A percentile compares a stretch with the other conserved stretches of the same genome.
These are phyloP conservation scores for Leptinotarsa lineolata DNA, from an alignment of 1,140 invertebrate genomes.

Conservation along the genomic window DNA sequence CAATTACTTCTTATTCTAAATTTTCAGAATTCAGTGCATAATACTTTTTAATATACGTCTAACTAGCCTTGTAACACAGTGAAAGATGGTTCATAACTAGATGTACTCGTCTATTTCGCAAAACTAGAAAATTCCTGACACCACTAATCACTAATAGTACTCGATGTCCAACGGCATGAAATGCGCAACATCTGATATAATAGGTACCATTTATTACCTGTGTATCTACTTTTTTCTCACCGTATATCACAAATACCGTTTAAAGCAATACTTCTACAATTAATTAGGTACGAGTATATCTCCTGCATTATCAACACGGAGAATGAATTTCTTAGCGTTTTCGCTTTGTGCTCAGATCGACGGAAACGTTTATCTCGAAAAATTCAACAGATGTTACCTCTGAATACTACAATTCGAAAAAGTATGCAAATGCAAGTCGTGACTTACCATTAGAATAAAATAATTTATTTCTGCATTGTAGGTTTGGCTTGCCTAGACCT, in stretches of 20 bases:
- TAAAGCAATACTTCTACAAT: constrained; percentile 6
- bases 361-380: constrained; percentile 3
- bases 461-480: constrained; percentile 9
- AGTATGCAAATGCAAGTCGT: constrained; percentile 6
- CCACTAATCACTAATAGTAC: no score
- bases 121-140: no score
- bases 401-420: background rate
- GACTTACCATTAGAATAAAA: background rate
- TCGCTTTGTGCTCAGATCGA: background rate
- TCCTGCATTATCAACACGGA: background rate
- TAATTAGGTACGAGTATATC: constrained; percentile 3
- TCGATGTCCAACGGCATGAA: background rate
- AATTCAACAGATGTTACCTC: background rate
- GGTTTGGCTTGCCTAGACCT: background rate
- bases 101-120: no score
- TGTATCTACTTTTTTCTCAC: background rate
- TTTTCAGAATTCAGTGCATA: no score
- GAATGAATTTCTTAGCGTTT: background rate
- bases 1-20: no score
- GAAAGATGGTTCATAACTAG: no score
- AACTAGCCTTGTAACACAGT: no score
- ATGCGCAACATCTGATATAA: background rate
- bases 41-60: no score
- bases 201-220: background rate
- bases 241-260: background rate